Percentiles rank a stretch among this genome's conserved stretches.
Conservation (phyloP, 2,888 invertebrate genomes). For the Molanna angustata region DNA sequence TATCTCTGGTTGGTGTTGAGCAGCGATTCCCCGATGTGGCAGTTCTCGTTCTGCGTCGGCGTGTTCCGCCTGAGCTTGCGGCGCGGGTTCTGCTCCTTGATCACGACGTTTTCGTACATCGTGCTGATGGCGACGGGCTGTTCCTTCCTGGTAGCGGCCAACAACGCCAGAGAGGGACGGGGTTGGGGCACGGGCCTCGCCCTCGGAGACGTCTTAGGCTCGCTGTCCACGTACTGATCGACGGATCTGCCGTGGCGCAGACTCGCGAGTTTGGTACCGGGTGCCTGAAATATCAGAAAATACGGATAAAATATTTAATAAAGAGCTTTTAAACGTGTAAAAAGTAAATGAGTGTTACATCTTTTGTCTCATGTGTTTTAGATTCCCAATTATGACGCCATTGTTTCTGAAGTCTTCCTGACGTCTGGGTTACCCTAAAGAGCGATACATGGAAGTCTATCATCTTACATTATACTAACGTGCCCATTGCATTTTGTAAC, state of each 20-base stretch:
- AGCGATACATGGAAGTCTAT: too few species aligned
- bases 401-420: too few species aligned
- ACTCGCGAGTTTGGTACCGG: constrained; percentile 53
- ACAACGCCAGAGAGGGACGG: constrained; percentile 42
- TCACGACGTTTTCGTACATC: constrained; percentile 68
- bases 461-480: too few species aligned
- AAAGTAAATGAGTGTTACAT: too few species aligned
- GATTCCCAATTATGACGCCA: too few species aligned
- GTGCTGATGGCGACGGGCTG: constrained; percentile 73
- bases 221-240: constrained; percentile 76
- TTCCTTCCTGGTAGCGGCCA: constrained; percentile 43
- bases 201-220: constrained; percentile 49
- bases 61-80: constrained; percentile 63
- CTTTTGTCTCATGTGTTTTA: too few species aligned
- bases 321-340: too few species aligned
- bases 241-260: constrained; percentile 71
- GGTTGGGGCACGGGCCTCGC: constrained; percentile 50
- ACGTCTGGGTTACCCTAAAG: too few species aligned
- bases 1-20: constrained; percentile 39
- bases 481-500: too few species aligned
- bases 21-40: constrained; percentile 45
- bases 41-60: constrained; percentile 64
- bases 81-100: constrained; percentile 70
- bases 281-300: constrained; percentile 48
- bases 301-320: background rate